Evolutionary conservation across 2,113 vertebrate species (phyloP).

Genomic region (Petrocephalus zakoni): DNA sequence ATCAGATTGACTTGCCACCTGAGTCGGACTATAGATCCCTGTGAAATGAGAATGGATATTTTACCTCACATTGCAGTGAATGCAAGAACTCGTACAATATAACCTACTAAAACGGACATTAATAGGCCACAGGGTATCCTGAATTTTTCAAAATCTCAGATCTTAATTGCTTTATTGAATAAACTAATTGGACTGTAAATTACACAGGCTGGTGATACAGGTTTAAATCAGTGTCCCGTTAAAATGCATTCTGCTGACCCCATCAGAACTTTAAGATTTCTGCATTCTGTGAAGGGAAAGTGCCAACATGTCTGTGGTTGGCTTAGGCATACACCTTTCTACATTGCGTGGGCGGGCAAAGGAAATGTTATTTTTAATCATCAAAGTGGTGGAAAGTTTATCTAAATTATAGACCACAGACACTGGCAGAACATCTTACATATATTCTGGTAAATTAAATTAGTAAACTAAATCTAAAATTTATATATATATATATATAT

Average conservation of each 20-base stretch:
- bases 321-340: neutral
- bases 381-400: neutral
- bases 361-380: neutral
- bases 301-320: neutral
- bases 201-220: neutral
- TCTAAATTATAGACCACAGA: neutral
- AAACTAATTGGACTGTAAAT: neutral
- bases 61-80: neutral
- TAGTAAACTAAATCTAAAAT: neutral
- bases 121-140: neutral
- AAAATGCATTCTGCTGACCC: neutral
- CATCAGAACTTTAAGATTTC: neutral
- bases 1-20: constrained; percentile 34
- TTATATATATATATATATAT: neutral
- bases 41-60: constrained; percentile 26
- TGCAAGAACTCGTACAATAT: neutral
- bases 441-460: neutral
- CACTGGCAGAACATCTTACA: neutral
- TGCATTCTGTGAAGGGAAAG: neutral
- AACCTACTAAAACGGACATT: too few relatives aligned
- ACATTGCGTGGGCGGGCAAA: neutral
- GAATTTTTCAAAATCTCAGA: neutral
- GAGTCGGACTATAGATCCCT: constrained; percentile 41
- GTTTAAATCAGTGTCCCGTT: neutral
- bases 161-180: constrained; percentile 4